Evolutionary conservation across 2,888 invertebrate species (phyloP).

Genomic region (Xylota segnis): DNA sequence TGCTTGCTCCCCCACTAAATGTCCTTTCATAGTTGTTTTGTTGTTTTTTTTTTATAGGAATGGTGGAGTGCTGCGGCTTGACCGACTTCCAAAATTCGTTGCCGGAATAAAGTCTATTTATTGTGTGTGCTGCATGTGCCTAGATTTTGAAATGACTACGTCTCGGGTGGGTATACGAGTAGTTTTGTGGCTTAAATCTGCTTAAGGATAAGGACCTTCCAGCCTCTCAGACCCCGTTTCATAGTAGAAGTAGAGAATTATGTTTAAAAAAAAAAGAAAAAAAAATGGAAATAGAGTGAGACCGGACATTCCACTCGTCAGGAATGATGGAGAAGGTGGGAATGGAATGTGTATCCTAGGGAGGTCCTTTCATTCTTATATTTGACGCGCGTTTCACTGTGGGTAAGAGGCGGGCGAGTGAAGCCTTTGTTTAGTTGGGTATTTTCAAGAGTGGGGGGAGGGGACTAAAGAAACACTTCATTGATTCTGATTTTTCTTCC

Average conservation of each 20-base stretch:
- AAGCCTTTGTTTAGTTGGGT: conserved; percentile 42
- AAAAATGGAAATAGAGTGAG: conserved; percentile 36
- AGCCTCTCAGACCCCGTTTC: not conserved
- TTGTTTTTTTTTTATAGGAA: too few species aligned
- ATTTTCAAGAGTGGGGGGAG: conserved; percentile 8
- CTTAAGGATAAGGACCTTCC: conserved; percentile 40
- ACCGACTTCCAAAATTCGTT: conserved; percentile 64
- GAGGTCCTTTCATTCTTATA: conserved; percentile 28
- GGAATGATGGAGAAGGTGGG: conserved; percentile 50
- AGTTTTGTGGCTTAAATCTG: conserved; percentile 43
- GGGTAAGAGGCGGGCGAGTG: not conserved
- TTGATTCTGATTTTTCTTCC: conserved; percentile 47
- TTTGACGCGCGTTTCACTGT: conserved; percentile 47
- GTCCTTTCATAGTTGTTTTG: conserved; percentile 25
- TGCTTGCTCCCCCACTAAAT: conserved; percentile 30
- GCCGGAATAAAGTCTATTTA: conserved; percentile 5
- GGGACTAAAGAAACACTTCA: conserved; percentile 49
- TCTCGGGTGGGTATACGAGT: conserved; percentile 4
- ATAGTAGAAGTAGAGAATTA: conserved; percentile 34
- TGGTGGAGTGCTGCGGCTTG: conserved; percentile 55
- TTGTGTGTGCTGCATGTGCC: conserved; percentile 37
- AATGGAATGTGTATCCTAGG: conserved; percentile 51
- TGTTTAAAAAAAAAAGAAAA: conserved; percentile 26
- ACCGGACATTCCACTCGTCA: conserved; percentile 66
- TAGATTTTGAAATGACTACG: conserved; percentile 53